phyloP scores from a whole-genome alignment of 2,113 vertebrate genomes.

The Pampusana beccarii region DNA sequence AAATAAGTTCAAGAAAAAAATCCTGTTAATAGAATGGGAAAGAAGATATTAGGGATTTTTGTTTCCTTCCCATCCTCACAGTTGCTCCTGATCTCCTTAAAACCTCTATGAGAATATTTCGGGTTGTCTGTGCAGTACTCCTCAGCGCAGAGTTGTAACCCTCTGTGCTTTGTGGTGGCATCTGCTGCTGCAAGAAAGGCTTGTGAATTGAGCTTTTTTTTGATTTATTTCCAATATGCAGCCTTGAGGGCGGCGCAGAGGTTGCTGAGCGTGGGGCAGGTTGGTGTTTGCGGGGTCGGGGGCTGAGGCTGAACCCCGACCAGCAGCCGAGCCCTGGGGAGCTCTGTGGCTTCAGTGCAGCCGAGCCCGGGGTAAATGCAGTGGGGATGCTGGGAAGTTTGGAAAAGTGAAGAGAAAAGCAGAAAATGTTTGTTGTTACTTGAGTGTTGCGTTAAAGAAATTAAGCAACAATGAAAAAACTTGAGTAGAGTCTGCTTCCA shows the following conservation, averaged over 20 bases:
- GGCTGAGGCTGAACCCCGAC: not conserved
- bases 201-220: not conserved
- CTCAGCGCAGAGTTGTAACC: not conserved
- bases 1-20: not conserved
- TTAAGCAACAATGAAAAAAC: not conserved
- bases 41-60: not conserved
- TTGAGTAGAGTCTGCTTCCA: not conserved
- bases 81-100: constrained; percentile 7
- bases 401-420: not conserved
- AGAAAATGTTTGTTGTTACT: not conserved
- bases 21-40: not conserved
- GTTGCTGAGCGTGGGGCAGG: not conserved
- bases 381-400: not conserved
- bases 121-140: not conserved
- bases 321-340: not conserved
- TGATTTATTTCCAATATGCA: not conserved
- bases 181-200: not conserved
- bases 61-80: not conserved
- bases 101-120: not conserved
- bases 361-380: not conserved
- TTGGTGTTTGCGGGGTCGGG: constrained; percentile 11
- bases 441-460: not conserved
- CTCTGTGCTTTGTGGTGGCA: constrained; percentile 30
- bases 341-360: not conserved
- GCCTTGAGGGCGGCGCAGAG: not conserved